Base-by-base conservation (phyloP, 2,113 vertebrate species). In the Numida meleagris region DNA sequence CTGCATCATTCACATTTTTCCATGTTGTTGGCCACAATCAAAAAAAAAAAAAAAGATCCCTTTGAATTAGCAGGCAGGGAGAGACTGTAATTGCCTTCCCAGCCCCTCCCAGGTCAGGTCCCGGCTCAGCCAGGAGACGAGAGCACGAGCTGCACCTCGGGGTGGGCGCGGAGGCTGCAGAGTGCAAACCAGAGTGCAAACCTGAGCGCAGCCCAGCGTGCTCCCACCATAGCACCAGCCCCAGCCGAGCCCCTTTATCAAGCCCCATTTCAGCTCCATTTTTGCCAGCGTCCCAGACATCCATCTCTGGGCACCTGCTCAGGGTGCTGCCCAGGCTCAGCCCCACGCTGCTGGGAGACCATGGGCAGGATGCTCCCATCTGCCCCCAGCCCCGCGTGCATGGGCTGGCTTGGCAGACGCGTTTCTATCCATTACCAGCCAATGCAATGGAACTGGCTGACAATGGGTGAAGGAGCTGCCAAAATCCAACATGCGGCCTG, bases 401-500 rank as follows among this genome's bases (percentile, higher is more conserved):
- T 6, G 72, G 84, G 68, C 66, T 0, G 11, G 1, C 92, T 58
- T 86, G 95, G 94, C 87, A 73, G 86, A 2, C 11, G 2, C 3
- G 27, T 73, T 36, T 53, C 90, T 15, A 40, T 93, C 90, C 94
- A 72, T 95, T 81, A 96, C 81, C 91, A 88, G 85, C 40, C 79
- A 74, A 79, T 86, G 94, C 95, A 82, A 66, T 31, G 94, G 78
- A 93, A 90, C 87, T 91, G 96, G 89, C 96, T 97, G 97, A 97
- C 96, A 97, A 95, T 81, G 94, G 89, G 83, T 78, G 72, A 46
- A 2, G 89, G 16, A 7, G 38, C 89, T 96, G 97, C 97, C 97
- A 97, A 93, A 94, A 95, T 77, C 94, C 91, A 95, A 95, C 96
- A 97, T 97, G 91, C 59, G 96, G 97, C 61, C 50, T 36, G 91